These are phyloP conservation scores for Cephalopholis sonnerati DNA, from an alignment of 2,113 vertebrate genomes.

Conservation along the genomic window DNA sequence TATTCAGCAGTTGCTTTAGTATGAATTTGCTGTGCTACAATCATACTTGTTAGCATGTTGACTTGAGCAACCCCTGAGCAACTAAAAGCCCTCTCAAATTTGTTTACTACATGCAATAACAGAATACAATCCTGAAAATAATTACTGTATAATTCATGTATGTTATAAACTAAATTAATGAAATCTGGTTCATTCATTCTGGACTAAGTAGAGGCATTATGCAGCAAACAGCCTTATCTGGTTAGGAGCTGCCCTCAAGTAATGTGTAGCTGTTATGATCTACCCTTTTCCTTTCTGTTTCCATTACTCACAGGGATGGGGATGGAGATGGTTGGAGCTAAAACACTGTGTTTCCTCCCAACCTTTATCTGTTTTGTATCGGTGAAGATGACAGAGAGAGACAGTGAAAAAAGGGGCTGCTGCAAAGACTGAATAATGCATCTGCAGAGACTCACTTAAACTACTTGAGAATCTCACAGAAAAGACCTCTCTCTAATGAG, in stretches of 20 bases:
- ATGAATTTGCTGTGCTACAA: not conserved
- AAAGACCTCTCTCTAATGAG: conserved; percentile 2
- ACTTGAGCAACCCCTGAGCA: not conserved
- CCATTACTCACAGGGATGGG: conserved; percentile 38
- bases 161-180: conserved; percentile 1
- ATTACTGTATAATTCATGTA: conserved; percentile 15
- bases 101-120: conserved; percentile 11
- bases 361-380: conserved; percentile 33
- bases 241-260: conserved; percentile 9
- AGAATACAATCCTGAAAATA: conserved; percentile 24
- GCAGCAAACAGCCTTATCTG: conserved; percentile 22
- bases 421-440: conserved; percentile 29
- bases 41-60: not conserved
- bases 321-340: conserved; percentile 19
- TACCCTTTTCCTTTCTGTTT: conserved; percentile 11
- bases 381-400: conserved; percentile 28
- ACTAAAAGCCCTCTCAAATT: not conserved
- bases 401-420: not conserved
- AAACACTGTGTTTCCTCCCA: conserved; percentile 7
- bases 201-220: not conserved
- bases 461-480: conserved; percentile 1
- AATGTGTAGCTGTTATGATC: conserved; percentile 27
- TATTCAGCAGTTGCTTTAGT: not conserved
- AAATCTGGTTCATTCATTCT: conserved; percentile 25
- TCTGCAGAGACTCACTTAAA: conserved; percentile 25